Percentiles rank a stretch among this genome's conserved stretches.
Conservation (phyloP, 1,140 invertebrate genomes). For the Condylostylus longicornis region DNA sequence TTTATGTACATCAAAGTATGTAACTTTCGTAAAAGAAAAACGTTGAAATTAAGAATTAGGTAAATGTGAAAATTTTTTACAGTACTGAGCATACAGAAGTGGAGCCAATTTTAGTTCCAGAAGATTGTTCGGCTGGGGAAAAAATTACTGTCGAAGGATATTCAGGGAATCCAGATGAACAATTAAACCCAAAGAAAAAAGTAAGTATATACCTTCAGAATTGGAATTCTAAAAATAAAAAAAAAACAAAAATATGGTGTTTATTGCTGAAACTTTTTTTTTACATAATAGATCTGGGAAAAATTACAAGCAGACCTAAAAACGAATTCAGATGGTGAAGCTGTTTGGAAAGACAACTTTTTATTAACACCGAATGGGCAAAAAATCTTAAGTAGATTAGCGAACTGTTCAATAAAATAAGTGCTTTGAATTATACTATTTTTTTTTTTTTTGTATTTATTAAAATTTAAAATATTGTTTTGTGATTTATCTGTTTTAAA, state of each 20-base stretch:
- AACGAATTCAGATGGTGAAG: slow-evolving; percentile 56
- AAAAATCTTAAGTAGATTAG: slow-evolving; percentile 25
- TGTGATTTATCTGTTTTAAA: no score
- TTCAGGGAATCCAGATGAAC: slow-evolving; percentile 59
- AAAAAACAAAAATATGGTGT: background rate
- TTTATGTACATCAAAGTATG: slow-evolving; percentile 72
- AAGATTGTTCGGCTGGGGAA: slow-evolving; percentile 59
- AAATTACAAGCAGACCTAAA: slow-evolving; percentile 69
- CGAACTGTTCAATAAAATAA: slow-evolving; percentile 29
- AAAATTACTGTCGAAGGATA: slow-evolving; percentile 67
- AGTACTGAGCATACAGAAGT: slow-evolving; percentile 63
- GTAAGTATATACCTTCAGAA: background rate
- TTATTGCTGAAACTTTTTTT: slow-evolving; percentile 1
- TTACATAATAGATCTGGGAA: slow-evolving; percentile 62
- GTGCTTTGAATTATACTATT: background rate
- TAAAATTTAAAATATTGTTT: no score
- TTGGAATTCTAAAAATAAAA: background rate
- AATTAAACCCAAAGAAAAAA: slow-evolving; percentile 94
- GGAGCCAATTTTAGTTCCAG: slow-evolving; percentile 67
- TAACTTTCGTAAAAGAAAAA: slow-evolving; percentile 11
- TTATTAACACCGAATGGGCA: slow-evolving; percentile 40
- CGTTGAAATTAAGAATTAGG: background rate
- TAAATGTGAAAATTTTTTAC: slow-evolving; percentile 4
- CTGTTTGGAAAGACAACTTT: slow-evolving; percentile 68
- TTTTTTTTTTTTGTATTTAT: no score